Conservation (phyloP, 2,797 vertebrate genomes). For the Pseudochaenichthys georgianus region DNA sequence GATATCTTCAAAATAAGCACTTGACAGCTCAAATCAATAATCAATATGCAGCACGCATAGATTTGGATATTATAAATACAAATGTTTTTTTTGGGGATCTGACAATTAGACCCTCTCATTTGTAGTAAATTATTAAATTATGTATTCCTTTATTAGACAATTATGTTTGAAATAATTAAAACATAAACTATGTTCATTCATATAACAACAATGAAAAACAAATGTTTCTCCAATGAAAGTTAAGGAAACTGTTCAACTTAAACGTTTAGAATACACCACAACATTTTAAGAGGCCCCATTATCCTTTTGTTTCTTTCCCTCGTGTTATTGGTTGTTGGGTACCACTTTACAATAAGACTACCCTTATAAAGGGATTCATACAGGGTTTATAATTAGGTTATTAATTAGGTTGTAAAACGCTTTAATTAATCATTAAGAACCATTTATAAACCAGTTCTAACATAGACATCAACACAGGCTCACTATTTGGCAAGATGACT, state of each 20-base stretch:
- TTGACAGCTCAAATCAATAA: slow-evolving; percentile 68
- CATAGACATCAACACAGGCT: no score
- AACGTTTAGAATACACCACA: not conserved
- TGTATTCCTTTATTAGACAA: slow-evolving; percentile 1
- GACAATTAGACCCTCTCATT: not conserved
- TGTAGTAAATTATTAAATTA: slow-evolving; percentile 5
- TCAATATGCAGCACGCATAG: slow-evolving; percentile 45
- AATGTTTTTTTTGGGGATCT: not conserved
- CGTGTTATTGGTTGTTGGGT: no score
- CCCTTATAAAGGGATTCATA: no score
- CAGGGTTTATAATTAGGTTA: no score
- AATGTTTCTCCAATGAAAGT: not conserved
- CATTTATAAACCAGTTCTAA: no score
- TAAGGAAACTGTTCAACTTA: not conserved
- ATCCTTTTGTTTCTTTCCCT: no score
- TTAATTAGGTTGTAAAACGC: no score
- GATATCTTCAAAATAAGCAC: slow-evolving; percentile 46
- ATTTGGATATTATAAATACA: not conserved
- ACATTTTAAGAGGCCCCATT: no score
- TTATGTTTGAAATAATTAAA: not conserved
- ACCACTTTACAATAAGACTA: no score
- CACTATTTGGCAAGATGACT: no score
- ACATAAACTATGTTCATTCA: not conserved
- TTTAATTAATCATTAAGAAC: no score
- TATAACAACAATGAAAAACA: slow-evolving; percentile 4